Evolutionary conservation across 1,140 invertebrate genomes (phyloP).

Genomic region (Conopomorpha cramerella): DNA sequence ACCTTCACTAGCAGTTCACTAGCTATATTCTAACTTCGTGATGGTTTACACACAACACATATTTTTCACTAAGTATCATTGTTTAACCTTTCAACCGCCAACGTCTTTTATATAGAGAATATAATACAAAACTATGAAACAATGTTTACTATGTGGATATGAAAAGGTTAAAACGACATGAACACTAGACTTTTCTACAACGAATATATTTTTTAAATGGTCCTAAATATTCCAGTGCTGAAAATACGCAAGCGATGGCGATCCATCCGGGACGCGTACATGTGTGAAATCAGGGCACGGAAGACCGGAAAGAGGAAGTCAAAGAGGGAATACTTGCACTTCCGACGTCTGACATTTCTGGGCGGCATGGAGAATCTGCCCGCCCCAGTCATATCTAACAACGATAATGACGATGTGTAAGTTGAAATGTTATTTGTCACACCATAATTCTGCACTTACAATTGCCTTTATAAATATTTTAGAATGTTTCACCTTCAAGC

Average conservation of each 20-base stretch:
- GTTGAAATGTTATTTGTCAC: constrained; percentile 4
- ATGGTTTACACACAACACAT: too few species aligned
- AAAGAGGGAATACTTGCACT: constrained; percentile 36
- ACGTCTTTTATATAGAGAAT: too few species aligned
- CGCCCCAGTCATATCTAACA: background rate
- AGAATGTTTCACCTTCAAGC: background rate
- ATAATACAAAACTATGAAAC: too few species aligned
- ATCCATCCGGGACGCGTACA: constrained; percentile 42
- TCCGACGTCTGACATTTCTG: constrained; percentile 40
- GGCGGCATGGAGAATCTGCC: constrained; percentile 25
- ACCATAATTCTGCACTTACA: background rate
- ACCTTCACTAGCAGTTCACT: too few species aligned
- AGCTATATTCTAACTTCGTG: too few species aligned
- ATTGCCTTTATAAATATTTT: background rate
- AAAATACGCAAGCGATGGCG: constrained; percentile 45
- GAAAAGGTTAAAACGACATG: too few species aligned
- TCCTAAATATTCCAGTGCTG: constrained; percentile 20
- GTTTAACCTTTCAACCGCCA: too few species aligned
- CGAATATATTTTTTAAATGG: too few species aligned
- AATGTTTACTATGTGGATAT: too few species aligned
- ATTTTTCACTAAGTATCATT: too few species aligned
- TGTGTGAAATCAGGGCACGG: constrained; percentile 30
- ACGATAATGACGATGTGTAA: constrained; percentile 25
- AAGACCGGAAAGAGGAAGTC: constrained; percentile 17
- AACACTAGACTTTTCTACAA: too few species aligned